Evolutionary conservation across 2,797 vertebrate genomes (phyloP).

Genomic region (Enteromius paludinosus): DNA sequence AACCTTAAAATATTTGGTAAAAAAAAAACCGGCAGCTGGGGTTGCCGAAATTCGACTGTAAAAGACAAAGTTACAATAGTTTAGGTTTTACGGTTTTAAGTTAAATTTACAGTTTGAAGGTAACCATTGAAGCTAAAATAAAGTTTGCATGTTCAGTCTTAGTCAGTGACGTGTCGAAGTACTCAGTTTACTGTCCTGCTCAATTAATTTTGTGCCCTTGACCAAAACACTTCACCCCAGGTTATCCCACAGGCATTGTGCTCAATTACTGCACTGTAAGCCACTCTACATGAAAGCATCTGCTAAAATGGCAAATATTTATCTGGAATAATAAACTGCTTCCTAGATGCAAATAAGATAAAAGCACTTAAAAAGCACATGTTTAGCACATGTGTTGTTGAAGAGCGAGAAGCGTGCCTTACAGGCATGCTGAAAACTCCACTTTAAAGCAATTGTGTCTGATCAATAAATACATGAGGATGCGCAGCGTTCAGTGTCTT

Average conservation of each 20-base stretch:
- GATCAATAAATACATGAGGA: conserved; percentile 58
- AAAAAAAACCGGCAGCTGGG: too few species aligned
- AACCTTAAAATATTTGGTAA: too few species aligned
- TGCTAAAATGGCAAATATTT: conserved; percentile 27
- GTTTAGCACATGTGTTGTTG: conserved; percentile 13
- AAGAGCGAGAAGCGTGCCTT: background rate
- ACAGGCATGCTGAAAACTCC: conserved; percentile 30
- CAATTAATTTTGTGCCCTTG: conserved; percentile 23
- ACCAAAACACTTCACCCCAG: conserved; percentile 30
- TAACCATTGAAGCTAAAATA: background rate
- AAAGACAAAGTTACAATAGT: too few species aligned
- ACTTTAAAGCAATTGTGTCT: conserved; percentile 51
- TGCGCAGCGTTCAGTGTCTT: conserved; percentile 38
- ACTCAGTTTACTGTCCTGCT: background rate
- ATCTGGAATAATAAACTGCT: conserved; percentile 19
- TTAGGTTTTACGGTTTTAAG: too few species aligned
- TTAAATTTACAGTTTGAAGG: background rate
- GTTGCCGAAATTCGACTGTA: too few species aligned
- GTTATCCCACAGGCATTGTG: conserved; percentile 13
- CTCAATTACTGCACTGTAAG: conserved; percentile 24
- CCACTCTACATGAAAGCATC: conserved; percentile 20
- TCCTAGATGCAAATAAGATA: conserved; percentile 11
- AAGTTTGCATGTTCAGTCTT: background rate
- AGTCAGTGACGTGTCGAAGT: background rate
- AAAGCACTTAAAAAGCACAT: too few species aligned